These are phyloP conservation scores for Rutilus rutilus DNA, from an alignment of 2,113 vertebrate genomes.

Conservation along the genomic window DNA sequence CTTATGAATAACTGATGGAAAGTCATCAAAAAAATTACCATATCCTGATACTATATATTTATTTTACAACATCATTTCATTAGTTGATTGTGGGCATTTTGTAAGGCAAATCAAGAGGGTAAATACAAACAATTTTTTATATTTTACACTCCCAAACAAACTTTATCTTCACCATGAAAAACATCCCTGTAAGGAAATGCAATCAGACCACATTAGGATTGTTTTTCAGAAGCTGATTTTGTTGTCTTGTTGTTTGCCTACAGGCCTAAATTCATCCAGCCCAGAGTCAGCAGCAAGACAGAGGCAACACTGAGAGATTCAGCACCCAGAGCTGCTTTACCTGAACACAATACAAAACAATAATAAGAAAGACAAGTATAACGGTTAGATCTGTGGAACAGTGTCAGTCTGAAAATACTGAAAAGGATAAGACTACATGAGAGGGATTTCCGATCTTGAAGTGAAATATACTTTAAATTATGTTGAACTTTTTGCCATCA, in stretches of 20 bases:
- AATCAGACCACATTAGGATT: neutral
- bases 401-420: neutral
- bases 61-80: neutral
- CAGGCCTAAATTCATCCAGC: slow-evolving; percentile 82
- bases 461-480: neutral
- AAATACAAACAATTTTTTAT: neutral
- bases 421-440: neutral
- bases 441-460: neutral
- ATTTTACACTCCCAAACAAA: slow-evolving; percentile 9
- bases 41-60: neutral
- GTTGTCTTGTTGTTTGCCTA: slow-evolving; percentile 67
- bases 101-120: slow-evolving; percentile 23
- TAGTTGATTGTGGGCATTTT: neutral
- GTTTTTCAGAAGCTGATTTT: slow-evolving; percentile 68
- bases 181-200: neutral
- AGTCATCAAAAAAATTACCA: neutral
- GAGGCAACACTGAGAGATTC: slow-evolving; percentile 74
- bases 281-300: slow-evolving; percentile 78
- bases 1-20: neutral
- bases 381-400: neutral
- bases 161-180: slow-evolving; percentile 3
- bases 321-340: slow-evolving; percentile 68
- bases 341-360: slow-evolving; percentile 64
- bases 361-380: neutral
- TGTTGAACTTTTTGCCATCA: neutral